phyloP scores from a whole-genome alignment of 2,113 vertebrate species.

The Tinamus guttatus region DNA sequence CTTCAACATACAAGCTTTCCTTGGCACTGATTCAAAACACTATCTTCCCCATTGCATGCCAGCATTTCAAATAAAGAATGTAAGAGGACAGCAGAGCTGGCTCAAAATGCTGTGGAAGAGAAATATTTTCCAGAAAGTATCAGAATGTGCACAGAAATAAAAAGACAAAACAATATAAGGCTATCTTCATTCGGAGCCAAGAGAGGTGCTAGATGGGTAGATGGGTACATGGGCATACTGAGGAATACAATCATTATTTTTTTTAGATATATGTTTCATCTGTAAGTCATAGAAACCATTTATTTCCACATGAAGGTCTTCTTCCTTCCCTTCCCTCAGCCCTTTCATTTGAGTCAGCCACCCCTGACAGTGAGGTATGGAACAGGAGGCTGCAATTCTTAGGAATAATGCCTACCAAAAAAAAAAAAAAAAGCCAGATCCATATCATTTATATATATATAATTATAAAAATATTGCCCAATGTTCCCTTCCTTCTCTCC shows the following conservation, averaged over 20 bases:
- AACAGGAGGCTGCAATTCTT: not conserved
- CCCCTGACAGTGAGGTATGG: not conserved
- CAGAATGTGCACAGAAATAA: not conserved
- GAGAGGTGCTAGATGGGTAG: accelerated
- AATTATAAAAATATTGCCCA: not conserved
- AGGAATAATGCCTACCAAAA: not conserved
- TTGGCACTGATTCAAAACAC: not conserved
- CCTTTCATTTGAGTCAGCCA: not conserved
- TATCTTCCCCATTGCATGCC: not conserved
- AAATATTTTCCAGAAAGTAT: not conserved
- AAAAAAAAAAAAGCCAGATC: not conserved
- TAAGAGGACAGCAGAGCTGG: not conserved
- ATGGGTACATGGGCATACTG: not conserved
- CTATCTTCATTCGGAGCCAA: not conserved
- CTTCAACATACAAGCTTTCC: not conserved
- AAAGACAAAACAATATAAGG: not conserved
- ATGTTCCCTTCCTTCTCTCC: not conserved
- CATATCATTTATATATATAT: not conserved
- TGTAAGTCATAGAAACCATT: not conserved
- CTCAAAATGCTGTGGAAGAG: not conserved
- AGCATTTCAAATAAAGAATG: not conserved
- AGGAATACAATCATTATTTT: not conserved
- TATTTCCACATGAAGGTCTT: not conserved
- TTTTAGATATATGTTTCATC: not conserved
- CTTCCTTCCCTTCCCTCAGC: not conserved